Evolutionary conservation across 2,797 vertebrate species (phyloP).

Genomic region (Aplochiton taeniatus): DNA sequence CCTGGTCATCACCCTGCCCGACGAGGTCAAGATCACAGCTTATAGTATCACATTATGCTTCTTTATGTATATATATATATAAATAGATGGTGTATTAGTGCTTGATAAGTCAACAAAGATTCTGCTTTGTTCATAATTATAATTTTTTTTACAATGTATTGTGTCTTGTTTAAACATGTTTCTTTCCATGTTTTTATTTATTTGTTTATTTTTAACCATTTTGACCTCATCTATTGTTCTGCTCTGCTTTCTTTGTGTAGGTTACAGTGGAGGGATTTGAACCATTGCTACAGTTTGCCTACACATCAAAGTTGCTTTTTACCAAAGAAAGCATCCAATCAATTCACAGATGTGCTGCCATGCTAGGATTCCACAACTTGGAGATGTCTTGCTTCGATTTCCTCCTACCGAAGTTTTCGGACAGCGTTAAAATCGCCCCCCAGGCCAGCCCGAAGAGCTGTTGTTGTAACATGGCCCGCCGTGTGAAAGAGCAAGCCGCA

Average conservation of each 20-base stretch:
- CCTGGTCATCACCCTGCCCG: constrained; percentile 84
- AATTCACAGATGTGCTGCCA: constrained; percentile 85
- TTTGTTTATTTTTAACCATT: background rate
- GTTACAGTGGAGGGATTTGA: constrained; percentile 92
- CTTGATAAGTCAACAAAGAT: too few relatives aligned
- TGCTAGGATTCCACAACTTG: constrained; percentile 88
- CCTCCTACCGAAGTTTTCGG: constrained; percentile 87
- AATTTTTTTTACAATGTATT: too few relatives aligned
- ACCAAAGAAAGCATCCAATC: constrained; percentile 93
- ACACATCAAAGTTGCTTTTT: constrained; percentile 92
- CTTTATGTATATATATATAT: background rate
- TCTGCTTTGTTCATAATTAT: too few relatives aligned
- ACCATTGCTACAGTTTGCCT: constrained; percentile 93
- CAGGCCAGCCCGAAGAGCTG: constrained; percentile 72
- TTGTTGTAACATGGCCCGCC: constrained; percentile 63
- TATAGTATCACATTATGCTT: background rate
- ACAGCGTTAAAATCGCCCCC: constrained; percentile 63
- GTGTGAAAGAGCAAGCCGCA: constrained; percentile 50
- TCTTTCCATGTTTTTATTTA: background rate
- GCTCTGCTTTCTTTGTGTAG: constrained; percentile 62
- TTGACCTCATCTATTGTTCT: constrained; percentile 8
- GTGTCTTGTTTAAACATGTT: too few relatives aligned
- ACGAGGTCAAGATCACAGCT: constrained; percentile 81
- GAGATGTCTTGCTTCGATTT: constrained; percentile 95
- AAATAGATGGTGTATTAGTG: background rate